Conservation (phyloP, 2,797 vertebrate genomes). For the Lithobates pipiens region DNA sequence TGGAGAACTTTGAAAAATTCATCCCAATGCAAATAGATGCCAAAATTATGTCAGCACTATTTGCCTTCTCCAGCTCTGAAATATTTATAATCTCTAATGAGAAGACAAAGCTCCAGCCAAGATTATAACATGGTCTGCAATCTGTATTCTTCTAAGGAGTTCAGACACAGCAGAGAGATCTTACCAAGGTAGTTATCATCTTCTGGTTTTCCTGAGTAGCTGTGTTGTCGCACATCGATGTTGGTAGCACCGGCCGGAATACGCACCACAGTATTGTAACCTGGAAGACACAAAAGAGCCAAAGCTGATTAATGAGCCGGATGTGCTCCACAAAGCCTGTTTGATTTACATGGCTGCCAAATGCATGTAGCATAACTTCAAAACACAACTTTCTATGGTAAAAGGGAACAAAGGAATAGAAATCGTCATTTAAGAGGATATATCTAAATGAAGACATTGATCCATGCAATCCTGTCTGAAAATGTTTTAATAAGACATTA, state of each 20-base stretch:
- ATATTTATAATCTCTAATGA: conserved; percentile 40
- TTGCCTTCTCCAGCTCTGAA: conserved; percentile 16
- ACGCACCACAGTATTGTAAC: conserved; percentile 93
- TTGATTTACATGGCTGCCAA: conserved; percentile 12
- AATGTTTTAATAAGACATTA: background rate
- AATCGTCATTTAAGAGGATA: conserved; percentile 1
- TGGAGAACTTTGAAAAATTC: too few relatives aligned
- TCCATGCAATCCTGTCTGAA: background rate
- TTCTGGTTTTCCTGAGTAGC: conserved; percentile 96
- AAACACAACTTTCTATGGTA: conserved; percentile 38
- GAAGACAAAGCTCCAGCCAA: conserved; percentile 18
- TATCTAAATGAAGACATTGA: background rate
- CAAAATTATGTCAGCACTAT: background rate
- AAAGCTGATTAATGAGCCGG: conserved; percentile 31
- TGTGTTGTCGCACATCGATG: conserved; percentile 97
- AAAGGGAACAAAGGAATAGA: conserved; percentile 24
- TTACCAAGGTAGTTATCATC: conserved; percentile 99
- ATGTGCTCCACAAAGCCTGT: conserved; percentile 13
- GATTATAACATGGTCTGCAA: conserved; percentile 21
- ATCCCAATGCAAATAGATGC: background rate
- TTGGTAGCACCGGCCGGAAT: conserved; percentile 97
- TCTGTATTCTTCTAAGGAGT: conserved; percentile 13
- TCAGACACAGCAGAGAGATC: conserved; percentile 60
- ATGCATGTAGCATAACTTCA: conserved; percentile 37
- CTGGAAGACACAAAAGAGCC: conserved; percentile 72